phyloP scores from a whole-genome alignment of 2,888 invertebrate genomes.

The Anagyrus pseudococci region DNA sequence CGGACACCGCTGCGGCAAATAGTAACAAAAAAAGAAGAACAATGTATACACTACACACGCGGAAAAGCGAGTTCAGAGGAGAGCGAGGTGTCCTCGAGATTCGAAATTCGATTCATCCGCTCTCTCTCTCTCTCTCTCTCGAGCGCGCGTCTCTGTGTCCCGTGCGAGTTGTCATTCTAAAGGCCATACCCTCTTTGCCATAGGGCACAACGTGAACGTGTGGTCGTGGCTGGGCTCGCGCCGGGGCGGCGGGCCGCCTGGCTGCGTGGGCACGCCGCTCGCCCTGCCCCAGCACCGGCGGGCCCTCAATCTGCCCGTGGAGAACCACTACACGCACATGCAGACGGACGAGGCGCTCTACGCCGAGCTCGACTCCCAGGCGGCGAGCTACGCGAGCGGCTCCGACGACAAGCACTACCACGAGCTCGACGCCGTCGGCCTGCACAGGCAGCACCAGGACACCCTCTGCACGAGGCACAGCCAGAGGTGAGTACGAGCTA shows the following conservation, averaged over 20 bases:
- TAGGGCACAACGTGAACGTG: slow-evolving; percentile 60
- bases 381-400: slow-evolving; percentile 60
- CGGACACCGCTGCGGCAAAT: no score
- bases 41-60: background rate
- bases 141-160: background rate
- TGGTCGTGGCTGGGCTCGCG: slow-evolving; percentile 61
- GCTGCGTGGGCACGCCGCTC: slow-evolving; percentile 56
- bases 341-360: slow-evolving; percentile 74
- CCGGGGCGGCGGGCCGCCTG: slow-evolving; percentile 58
- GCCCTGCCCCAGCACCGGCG: slow-evolving; percentile 57
- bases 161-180: background rate
- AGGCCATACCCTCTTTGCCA: background rate
- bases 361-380: slow-evolving; percentile 73
- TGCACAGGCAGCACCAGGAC: slow-evolving; percentile 56
- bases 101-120: background rate
- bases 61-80: no score
- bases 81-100: background rate
- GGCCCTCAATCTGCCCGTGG: slow-evolving; percentile 63
- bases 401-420: slow-evolving; percentile 59
- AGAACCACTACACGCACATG: slow-evolving; percentile 76
- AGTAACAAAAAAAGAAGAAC: no score
- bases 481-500: slow-evolving; percentile 51
- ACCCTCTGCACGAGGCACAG: slow-evolving; percentile 55
- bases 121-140: background rate
- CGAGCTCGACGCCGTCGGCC: slow-evolving; percentile 58